Percentiles rank a stretch among this genome's conserved stretches.
Conservation (phyloP, 2,113 vertebrate species). For the Nothoprocta pentlandii region DNA sequence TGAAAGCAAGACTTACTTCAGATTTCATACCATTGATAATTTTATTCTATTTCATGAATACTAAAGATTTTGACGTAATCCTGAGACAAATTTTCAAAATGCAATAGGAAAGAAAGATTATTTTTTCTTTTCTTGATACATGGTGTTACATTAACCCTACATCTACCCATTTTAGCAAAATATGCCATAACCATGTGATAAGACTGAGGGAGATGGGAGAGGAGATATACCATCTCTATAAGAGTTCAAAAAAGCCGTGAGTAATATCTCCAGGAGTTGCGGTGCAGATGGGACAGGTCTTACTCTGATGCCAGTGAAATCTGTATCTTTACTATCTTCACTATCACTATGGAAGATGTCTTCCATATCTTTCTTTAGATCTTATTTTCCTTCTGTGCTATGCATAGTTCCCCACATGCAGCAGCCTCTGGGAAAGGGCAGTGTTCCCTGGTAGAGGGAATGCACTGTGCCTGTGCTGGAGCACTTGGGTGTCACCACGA, state of each 20-base stretch:
- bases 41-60: neutral
- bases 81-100: neutral
- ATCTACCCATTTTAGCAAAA: neutral
- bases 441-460: neutral
- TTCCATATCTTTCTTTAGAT: neutral
- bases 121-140: neutral
- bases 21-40: neutral
- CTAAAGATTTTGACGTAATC: neutral
- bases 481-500: rapidly evolving
- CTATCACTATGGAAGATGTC: too few species aligned
- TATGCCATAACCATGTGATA: rapidly evolving
- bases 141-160: neutral
- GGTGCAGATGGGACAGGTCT: neutral
- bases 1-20: neutral
- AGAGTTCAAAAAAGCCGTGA: neutral
- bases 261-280: neutral
- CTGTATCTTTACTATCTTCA: neutral
- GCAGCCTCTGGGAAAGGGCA: too few species aligned
- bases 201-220: neutral
- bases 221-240: neutral
- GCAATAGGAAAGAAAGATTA: neutral
- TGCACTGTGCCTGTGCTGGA: rapidly evolving
- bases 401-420: neutral
- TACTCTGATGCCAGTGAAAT: neutral
- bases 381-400: neutral